Conservation (phyloP, 2,797 vertebrate genomes). For the Ceryle rudis region DNA sequence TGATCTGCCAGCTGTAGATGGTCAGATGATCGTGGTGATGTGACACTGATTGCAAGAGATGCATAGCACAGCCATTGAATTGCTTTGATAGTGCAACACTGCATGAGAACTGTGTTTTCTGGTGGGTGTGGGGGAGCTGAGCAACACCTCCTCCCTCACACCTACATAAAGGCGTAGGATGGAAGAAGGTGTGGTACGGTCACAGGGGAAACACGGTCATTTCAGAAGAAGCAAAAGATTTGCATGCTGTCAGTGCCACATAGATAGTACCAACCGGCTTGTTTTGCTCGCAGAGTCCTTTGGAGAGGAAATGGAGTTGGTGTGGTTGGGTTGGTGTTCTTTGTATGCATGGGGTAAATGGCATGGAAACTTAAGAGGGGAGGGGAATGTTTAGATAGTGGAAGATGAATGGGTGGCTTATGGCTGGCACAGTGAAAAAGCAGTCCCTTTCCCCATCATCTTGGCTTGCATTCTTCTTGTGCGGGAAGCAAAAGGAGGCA, state of each 20-base stretch:
- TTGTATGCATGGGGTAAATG: neutral
- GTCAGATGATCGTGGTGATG: neutral
- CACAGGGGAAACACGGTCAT: neutral
- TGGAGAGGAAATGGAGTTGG: neutral
- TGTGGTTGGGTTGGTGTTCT: constrained; percentile 28
- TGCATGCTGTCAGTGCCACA: neutral
- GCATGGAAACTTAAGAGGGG: constrained; percentile 45
- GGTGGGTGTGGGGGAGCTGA: neutral
- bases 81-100: neutral
- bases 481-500: neutral
- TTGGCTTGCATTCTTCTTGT: neutral
- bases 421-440: neutral
- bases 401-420: constrained; percentile 27
- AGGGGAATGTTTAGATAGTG: constrained; percentile 34
- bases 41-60: neutral
- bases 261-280: neutral
- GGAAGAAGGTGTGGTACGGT: neutral
- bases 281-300: neutral
- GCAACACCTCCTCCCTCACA: neutral
- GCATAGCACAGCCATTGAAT: neutral
- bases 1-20: neutral
- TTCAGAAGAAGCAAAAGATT: neutral
- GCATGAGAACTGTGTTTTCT: neutral
- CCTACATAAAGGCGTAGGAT: neutral
- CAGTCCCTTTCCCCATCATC: neutral